Conservation (phyloP, 2,797 vertebrate species). For the Chaenodraco wilsoni region DNA sequence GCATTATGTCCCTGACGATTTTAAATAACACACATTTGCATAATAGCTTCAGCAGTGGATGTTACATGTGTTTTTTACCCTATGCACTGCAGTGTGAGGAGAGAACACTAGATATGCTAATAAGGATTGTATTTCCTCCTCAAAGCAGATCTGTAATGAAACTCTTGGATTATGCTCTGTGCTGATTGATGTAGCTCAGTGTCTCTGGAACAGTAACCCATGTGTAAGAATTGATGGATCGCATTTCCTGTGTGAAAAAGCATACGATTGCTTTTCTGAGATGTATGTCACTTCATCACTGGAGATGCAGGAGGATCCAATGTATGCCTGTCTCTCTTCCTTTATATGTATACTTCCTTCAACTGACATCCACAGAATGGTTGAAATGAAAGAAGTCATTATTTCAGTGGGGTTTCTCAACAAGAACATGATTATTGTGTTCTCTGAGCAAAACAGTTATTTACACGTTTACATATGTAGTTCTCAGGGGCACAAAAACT, state of each 20-base stretch:
- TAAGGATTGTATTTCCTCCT: no score
- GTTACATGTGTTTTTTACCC: no score
- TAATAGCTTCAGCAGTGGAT: no score
- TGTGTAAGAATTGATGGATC: conserved; percentile 38
- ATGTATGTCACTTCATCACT: conserved; percentile 51
- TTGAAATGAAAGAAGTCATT: conserved; percentile 17
- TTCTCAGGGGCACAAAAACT: neutral
- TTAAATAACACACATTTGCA: no score
- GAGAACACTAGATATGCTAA: no score
- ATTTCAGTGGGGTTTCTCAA: conserved; percentile 27
- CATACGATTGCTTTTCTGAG: conserved; percentile 39
- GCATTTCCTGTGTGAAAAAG: conserved; percentile 31
- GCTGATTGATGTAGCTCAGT: conserved; percentile 35
- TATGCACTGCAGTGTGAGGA: no score
- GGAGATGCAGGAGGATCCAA: conserved; percentile 46
- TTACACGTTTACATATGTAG: conserved; percentile 13
- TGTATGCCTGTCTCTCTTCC: conserved; percentile 33
- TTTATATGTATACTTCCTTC: conserved; percentile 49
- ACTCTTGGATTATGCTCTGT: neutral
- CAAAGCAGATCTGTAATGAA: conserved; percentile 13
- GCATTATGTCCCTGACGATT: no score
- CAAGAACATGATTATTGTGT: conserved; percentile 17
- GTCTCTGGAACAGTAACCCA: conserved; percentile 13
- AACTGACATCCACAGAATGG: conserved; percentile 32
- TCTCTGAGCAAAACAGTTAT: conserved; percentile 20